Conservation (phyloP, 2,797 vertebrate species). For the Oryzias dopingdopingensis region DNA sequence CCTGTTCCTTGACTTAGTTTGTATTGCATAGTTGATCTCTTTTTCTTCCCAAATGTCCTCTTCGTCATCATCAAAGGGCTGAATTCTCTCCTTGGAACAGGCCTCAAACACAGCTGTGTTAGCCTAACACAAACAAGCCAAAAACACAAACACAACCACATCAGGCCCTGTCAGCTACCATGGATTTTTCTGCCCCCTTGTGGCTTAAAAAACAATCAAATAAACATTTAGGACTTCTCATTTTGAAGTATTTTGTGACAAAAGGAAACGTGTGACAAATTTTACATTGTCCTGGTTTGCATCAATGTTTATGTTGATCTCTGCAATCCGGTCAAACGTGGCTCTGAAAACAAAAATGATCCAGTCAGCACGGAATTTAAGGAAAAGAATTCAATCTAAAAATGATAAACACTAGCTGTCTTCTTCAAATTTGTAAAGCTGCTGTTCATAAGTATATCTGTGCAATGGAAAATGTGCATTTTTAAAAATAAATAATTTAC, state of each 20-base stretch:
- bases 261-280: neutral
- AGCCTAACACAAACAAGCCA: conserved; percentile 63
- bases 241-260: too few species aligned
- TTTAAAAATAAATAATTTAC: too few species aligned
- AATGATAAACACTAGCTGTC: too few species aligned
- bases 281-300: conserved; percentile 88
- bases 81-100: conserved; percentile 88
- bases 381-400: neutral
- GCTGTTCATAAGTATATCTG: too few species aligned
- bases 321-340: conserved; percentile 90
- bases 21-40: conserved; percentile 81
- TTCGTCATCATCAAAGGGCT: conserved; percentile 91
- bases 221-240: neutral
- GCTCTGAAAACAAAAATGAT: conserved; percentile 70
- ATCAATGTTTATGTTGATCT: conserved; percentile 89
- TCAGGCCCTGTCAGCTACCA: neutral
- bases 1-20: conserved; percentile 87
- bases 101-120: conserved; percentile 88
- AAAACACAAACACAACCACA: neutral
- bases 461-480: too few species aligned
- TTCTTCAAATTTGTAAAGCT: too few species aligned
- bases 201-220: neutral
- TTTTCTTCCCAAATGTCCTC: conserved; percentile 96
- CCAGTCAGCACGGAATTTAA: neutral
- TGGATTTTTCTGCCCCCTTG: neutral